Evolutionary conservation across 2,797 vertebrate genomes (phyloP), one percentile per base, ranked within the genome.

Genomic region (Falco rusticolus): DNA sequence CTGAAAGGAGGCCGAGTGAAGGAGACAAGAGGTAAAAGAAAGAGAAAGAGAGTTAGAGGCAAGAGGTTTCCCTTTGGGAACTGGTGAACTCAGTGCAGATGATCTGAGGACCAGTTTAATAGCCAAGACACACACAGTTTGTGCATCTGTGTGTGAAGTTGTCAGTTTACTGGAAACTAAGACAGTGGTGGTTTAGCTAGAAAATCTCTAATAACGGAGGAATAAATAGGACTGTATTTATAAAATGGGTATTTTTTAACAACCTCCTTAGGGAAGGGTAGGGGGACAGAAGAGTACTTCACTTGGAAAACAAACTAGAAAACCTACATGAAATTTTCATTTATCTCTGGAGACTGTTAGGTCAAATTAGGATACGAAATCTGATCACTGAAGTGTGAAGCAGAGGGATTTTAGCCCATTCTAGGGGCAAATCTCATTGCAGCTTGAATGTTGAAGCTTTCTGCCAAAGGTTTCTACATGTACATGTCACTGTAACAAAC

Each of bases 331-430:
- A 94, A 75, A 61, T 63, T 6, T 89, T 95, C 84, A 85, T 93
- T 88, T 56, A 85, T 94, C 69, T 87, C 93, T 90, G 57, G 75
- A 90, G 89, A 48, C 25, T 13, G 6, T 79, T 92, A 72, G 72
- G 94, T 84, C 87, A 94, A 91, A 85, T 79, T 91, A 91, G 86
- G 80, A 94, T 79, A 88, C 79, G 83, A 95, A 94, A 93, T 80
- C 37, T 8, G 43, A 89, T 59, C 51, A 63, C 64, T 56, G 10
- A 87, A 77, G 83, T 86, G 83, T 68, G 61, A 94, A 81, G 60
- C 61, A 78, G 47, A 81, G 43, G 56, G 84, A 81, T 57, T 95
- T 94, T 29, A 87, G 76, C 18, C 17, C 41, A 0, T 68, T 94
- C 68, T 64, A 31, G 76, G 37, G 47, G 85, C 28, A 76, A 88